Evolutionary conservation across 2,888 invertebrate species (phyloP), one percentile per base, ranked within the genome.

Genomic region (Chouioia cunea): DNA sequence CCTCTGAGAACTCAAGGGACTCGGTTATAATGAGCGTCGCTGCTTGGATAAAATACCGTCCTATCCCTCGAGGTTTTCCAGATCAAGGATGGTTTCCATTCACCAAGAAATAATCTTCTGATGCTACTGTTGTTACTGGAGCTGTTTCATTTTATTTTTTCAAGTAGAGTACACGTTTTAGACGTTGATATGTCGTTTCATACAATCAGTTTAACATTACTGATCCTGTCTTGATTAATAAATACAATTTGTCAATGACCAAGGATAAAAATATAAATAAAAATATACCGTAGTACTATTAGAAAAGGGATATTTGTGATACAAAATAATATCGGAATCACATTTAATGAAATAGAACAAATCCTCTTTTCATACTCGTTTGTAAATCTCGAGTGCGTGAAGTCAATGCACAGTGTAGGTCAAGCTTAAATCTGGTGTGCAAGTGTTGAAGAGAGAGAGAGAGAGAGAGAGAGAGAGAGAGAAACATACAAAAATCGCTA

Each of bases 331-430:
- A 54, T 18, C 43, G 20, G 48, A 57, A 65, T 72, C 72, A 47
- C 65, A 68, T 69, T 66, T 68, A 27, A n/a, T 63, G 60, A 65
- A 72, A 69, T 68, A 65, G 65, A 60, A 72, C 60, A 72, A 60
- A 72, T 65, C 56, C 56, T 56, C 65, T 66, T 66, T 62, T 36
- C 54, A 65, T 60, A 71, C 66, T 52, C 22, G n/a, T 47, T 10
- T 6, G n/a, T n/a, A n/a, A n/a, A n/a, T 10, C 36, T 36, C 27
- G 27, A 27, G 4, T 6, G 4, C 36, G 6, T 6, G 36, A 2
- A 4, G n/a, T 4, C 15, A 12, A 20, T 60, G 60, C 18, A 60
- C 47, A 46, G 10, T 36, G 50, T 52, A 22, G 57, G 46, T 50
- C 18, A 50, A 23, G 47, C 64, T 64, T 18, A 57, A 63, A 62